A percentile compares a stretch with the other conserved stretches of the same genome.
phyloP scores from a whole-genome alignment of 2,888 invertebrate genomes.

The Oxystoma pomonae region DNA sequence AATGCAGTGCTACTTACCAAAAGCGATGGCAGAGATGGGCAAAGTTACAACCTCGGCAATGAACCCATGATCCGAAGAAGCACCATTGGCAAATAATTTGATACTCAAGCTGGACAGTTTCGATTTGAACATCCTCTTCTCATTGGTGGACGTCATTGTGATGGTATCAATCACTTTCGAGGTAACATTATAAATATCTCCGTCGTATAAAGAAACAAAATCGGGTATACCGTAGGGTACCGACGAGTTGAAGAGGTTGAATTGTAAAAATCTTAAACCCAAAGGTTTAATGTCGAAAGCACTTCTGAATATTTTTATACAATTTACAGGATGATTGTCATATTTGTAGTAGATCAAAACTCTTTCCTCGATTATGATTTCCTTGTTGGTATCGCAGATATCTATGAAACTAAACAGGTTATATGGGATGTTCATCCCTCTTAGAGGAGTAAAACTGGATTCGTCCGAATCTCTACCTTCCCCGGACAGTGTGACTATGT shows the following conservation, averaged over 20 bases:
- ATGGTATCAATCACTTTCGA: slow-evolving; percentile 68
- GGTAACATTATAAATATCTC: slow-evolving; percentile 85
- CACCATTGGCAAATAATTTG: slow-evolving; percentile 90
- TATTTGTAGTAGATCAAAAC: slow-evolving; percentile 95
- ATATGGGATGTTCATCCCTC: slow-evolving; percentile 79
- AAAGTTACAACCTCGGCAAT: slow-evolving; percentile 95
- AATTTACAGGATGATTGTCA: slow-evolving; percentile 92
- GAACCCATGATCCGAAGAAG: slow-evolving; percentile 91
- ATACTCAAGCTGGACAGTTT: slow-evolving; percentile 79
- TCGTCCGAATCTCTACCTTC: slow-evolving; percentile 85
- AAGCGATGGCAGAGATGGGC: slow-evolving; percentile 86
- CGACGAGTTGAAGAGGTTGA: slow-evolving; percentile 87
- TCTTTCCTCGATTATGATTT: slow-evolving; percentile 83
- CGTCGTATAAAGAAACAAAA: slow-evolving; percentile 83
- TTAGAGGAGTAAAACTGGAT: slow-evolving; percentile 84
- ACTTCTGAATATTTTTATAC: slow-evolving; percentile 93
- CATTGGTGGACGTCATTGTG: slow-evolving; percentile 65
- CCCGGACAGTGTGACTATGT: slow-evolving; percentile 85
- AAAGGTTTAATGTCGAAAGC: slow-evolving; percentile 80
- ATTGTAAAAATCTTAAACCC: slow-evolving; percentile 85
- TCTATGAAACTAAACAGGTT: slow-evolving; percentile 91
- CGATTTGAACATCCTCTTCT: slow-evolving; percentile 72
- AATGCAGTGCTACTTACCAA: slow-evolving; percentile 79
- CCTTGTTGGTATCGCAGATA: slow-evolving; percentile 93
- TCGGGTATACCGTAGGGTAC: slow-evolving; percentile 78